These are phyloP conservation scores for Lasioglossum vierecki DNA, from an alignment of 2,888 invertebrate species.

Conservation along the genomic window DNA sequence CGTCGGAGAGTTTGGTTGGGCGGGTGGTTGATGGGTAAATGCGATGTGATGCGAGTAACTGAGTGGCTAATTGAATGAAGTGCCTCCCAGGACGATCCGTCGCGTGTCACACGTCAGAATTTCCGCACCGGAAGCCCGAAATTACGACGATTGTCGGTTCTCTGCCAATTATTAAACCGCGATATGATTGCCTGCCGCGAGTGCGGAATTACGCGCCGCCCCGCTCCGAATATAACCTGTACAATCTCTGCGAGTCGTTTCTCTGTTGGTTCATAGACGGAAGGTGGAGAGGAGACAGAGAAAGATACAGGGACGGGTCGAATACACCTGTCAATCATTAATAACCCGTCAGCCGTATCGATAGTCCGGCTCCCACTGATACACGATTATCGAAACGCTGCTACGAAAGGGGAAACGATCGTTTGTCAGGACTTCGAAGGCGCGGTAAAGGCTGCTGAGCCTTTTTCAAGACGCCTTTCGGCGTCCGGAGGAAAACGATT, in stretches of 20 bases:
- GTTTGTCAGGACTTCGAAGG: slow-evolving; percentile 75
- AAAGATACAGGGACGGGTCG: background rate
- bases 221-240: slow-evolving; percentile 23
- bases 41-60: slow-evolving; percentile 83
- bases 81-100: slow-evolving; percentile 81
- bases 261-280: slow-evolving; percentile 5
- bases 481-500: background rate
- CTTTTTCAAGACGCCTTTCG: background rate
- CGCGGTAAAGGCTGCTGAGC: slow-evolving; percentile 72
- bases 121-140: slow-evolving; percentile 66
- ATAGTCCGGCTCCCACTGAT: slow-evolving; percentile 62
- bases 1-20: slow-evolving; percentile 55
- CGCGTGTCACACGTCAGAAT: slow-evolving; percentile 82
- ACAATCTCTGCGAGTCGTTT: slow-evolving; percentile 36
- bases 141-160: slow-evolving; percentile 74
- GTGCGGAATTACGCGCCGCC: slow-evolving; percentile 47
- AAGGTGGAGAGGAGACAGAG: slow-evolving; percentile 6
- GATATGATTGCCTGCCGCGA: slow-evolving; percentile 60
- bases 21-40: slow-evolving; percentile 73
- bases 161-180: slow-evolving; percentile 74
- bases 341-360: slow-evolving; percentile 74
- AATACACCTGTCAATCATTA: slow-evolving; percentile 69
- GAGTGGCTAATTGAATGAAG: slow-evolving; percentile 83
- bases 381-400: slow-evolving; percentile 43
- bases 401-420: slow-evolving; percentile 66